Evolutionary conservation across 1,140 invertebrate species (phyloP), one percentile per base, ranked within the genome.

Genomic region (Drosophila baimaii): DNA sequence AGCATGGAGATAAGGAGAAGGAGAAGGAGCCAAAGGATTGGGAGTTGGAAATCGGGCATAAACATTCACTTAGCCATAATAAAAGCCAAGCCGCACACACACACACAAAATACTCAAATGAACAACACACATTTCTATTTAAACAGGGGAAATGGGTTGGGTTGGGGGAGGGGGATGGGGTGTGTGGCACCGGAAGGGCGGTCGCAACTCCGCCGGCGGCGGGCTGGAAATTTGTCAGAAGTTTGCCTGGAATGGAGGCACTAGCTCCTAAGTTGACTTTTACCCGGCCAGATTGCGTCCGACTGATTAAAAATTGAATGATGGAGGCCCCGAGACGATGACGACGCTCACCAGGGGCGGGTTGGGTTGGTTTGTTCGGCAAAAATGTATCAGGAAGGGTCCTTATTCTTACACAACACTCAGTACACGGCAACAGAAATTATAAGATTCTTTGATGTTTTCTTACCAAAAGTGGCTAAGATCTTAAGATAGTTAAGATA

Each of bases 291-390:
- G 69, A 71, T 79, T 88, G 73, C 76, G 59, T 57, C 66, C 59
- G 68, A 77, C 83, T 86, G 83, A 86, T 86, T 86, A 86, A 86
- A 72, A 86, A 86, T 86, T 88, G 83, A 86, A 88, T 79, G 83
- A 86, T 74, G 83, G 43, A 76, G 73, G 61, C 59, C 52, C 39
- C 44, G 57, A 49, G 31, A 55, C 66, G 47, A 21, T 47, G 31
- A 12, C 9, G 31, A 12, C 9, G 12, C 23, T 23, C 19, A 3
- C 5, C 8, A 7, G 15, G 12, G 35, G 19, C 3, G 12, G 19
- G 41, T 43, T n/a, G 15, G 46, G 23, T n/a, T n/a, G 15, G 8
- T 13, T 31, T 9, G 2, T 31, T n/a, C n/a, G n/a, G n/a, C n/a
- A n/a, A 33, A 54, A 54, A 54, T 35, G 31, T 21, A 49, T 6